Percentiles rank a stretch among this genome's conserved stretches.
These are phyloP conservation scores for Alosa sapidissima DNA, from an alignment of 2,797 vertebrate genomes.

Conservation along the genomic window DNA sequence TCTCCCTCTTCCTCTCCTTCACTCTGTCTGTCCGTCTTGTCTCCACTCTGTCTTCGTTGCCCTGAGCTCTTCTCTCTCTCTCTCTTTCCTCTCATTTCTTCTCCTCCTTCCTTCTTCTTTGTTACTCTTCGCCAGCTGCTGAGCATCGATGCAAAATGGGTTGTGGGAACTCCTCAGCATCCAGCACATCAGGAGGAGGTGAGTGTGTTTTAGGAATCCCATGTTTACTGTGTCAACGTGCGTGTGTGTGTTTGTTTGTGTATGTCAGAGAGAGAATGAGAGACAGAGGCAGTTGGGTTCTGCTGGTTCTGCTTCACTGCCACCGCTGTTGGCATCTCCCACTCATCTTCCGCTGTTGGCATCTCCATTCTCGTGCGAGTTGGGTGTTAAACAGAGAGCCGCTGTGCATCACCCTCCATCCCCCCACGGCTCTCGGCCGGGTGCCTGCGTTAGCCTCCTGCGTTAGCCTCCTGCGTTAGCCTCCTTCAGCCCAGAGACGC, in stretches of 20 bases:
- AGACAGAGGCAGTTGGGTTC: background rate
- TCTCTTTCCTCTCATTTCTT: conserved; percentile 18
- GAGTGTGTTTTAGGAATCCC: conserved; percentile 46
- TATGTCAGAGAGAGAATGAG: conserved; percentile 1
- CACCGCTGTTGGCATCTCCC: background rate
- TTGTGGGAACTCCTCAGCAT: conserved; percentile 82
- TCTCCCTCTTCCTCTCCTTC: conserved; percentile 29
- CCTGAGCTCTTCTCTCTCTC: conserved; percentile 44
- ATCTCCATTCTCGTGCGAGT: background rate
- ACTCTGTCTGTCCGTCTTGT: conserved; percentile 1
- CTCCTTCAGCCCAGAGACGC: background rate
- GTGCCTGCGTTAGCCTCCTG: background rate
- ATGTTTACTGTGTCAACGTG: background rate
- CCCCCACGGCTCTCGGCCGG: background rate
- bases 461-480: background rate
- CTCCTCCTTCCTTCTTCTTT: background rate
- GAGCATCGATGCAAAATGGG: conserved; percentile 75
- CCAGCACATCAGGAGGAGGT: conserved; percentile 77
- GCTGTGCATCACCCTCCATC: background rate
- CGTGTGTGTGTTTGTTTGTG: conserved; percentile 2
- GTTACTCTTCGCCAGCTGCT: conserved; percentile 48
- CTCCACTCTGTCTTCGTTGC: background rate
- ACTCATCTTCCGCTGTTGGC: background rate
- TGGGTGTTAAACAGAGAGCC: background rate
- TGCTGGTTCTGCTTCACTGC: background rate